Percentiles rank a stretch among this genome's conserved stretches.
These are phyloP conservation scores for Tetrax tetrax DNA, from an alignment of 2,113 vertebrate genomes.

Conservation along the genomic window DNA sequence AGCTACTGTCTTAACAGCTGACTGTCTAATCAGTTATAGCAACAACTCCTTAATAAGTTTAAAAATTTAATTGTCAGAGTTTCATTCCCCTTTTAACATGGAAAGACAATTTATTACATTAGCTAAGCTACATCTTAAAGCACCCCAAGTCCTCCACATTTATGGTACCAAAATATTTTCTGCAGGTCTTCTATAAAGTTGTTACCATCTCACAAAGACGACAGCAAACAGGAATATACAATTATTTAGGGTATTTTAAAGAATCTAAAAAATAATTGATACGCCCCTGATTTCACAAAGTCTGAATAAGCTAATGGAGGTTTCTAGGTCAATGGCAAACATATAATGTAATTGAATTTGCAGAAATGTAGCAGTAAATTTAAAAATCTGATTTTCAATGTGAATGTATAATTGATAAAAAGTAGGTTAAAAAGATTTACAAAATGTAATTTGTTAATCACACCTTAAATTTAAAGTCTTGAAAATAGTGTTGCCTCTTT, in stretches of 20 bases:
- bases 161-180: background rate
- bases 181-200: background rate
- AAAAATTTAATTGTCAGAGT: constrained; percentile 29
- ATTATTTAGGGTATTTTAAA: background rate
- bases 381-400: background rate
- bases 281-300: background rate
- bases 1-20: constrained; percentile 55
- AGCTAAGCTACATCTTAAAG: constrained; percentile 12
- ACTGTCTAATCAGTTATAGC: constrained; percentile 49
- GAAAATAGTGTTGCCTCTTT: background rate
- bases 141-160: background rate
- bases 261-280: background rate
- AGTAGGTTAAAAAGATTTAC: background rate
- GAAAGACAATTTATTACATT: constrained; percentile 1
- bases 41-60: constrained; percentile 58
- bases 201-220: background rate
- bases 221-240: background rate
- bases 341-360: background rate
- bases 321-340: constrained; percentile 53
- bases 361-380: background rate
- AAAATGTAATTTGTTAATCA: background rate
- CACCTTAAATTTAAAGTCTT: background rate
- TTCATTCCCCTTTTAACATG: background rate
- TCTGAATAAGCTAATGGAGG: background rate
- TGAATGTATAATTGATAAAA: background rate